phyloP scores from a whole-genome alignment of 2,797 vertebrate genomes.

The Lacerta viridis region DNA sequence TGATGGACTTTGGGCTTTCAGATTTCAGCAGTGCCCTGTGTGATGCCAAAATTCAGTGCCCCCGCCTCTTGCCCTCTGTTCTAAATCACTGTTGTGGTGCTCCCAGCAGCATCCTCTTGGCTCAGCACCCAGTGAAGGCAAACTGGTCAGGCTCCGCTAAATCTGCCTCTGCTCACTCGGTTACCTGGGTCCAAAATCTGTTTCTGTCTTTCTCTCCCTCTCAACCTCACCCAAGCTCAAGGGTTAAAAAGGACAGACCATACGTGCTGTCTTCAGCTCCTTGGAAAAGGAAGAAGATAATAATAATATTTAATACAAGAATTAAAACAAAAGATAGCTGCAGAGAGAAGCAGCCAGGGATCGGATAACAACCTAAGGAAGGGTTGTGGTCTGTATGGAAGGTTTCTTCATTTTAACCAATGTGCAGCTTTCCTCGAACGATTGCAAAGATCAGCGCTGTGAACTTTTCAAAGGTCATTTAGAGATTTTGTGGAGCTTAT shows the following conservation, averaged over 20 bases:
- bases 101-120: too few relatives aligned
- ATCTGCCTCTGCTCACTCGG: too few relatives aligned
- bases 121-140: too few relatives aligned
- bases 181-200: neutral
- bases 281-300: neutral
- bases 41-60: too few relatives aligned
- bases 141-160: too few relatives aligned
- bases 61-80: too few relatives aligned
- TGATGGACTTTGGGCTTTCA: too few relatives aligned
- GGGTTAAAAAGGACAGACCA: neutral
- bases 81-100: too few relatives aligned
- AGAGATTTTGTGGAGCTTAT: constrained; percentile 33
- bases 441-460: constrained; percentile 36
- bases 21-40: too few relatives aligned
- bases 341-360: neutral
- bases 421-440: neutral
- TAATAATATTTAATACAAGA: neutral
- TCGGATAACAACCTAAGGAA: neutral
- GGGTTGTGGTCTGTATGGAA: neutral
- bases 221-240: neutral
- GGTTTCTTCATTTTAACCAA: neutral
- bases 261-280: neutral
- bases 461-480: constrained; percentile 11
- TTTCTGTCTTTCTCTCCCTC: neutral
- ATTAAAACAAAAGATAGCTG: neutral